phyloP scores from a whole-genome alignment of 2,113 vertebrate species.

The Agelaius tricolor region DNA sequence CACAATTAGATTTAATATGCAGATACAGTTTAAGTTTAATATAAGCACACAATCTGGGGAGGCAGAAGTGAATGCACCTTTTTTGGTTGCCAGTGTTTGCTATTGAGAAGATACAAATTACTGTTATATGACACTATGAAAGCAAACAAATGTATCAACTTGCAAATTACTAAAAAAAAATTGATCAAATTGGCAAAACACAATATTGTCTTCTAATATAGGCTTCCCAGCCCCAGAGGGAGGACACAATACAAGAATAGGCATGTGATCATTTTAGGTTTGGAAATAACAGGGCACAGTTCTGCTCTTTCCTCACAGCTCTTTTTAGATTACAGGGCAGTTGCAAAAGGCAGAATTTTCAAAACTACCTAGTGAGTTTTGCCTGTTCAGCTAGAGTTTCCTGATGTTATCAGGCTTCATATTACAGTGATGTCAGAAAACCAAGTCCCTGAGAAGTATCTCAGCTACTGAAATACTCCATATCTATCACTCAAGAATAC shows the following conservation, averaged over 20 bases:
- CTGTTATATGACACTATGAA: not conserved
- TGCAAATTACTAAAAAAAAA: not conserved
- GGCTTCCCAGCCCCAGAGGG: not conserved
- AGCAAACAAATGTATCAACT: fast-evolving
- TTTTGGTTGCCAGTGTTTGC: not conserved
- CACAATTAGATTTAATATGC: not conserved
- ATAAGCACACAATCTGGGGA: not conserved
- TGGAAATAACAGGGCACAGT: not conserved
- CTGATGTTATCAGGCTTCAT: not conserved
- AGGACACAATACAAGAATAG: not conserved
- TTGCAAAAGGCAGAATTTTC: not conserved
- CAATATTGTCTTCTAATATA: not conserved
- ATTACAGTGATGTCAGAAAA: constrained; percentile 24
- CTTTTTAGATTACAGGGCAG: not conserved
- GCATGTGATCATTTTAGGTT: not conserved
- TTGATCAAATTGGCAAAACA: not conserved
- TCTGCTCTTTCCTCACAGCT: not conserved
- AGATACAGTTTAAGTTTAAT: not conserved
- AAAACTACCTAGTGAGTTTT: not conserved
- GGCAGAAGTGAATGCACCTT: not conserved
- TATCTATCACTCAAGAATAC: not conserved
- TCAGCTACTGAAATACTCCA: not conserved
- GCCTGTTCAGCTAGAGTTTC: not conserved
- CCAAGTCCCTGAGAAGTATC: not conserved
- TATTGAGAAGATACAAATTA: not conserved